Evolutionary conservation across 1,140 invertebrate species (phyloP).

Genomic region (Parapsyche elsis): DNA sequence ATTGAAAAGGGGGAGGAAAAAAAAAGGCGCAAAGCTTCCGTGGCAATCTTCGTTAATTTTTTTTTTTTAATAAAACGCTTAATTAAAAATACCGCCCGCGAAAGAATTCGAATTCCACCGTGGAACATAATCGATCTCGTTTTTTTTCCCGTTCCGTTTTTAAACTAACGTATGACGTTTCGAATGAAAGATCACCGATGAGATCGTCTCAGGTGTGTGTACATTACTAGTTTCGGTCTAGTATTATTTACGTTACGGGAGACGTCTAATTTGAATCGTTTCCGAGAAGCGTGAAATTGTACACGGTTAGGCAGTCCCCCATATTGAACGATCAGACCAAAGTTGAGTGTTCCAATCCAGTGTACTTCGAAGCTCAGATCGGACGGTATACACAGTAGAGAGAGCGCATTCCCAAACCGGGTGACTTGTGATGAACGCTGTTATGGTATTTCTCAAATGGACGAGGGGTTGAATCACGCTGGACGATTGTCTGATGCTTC

Average conservation of each 20-base stretch:
- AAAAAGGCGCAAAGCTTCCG: neutral
- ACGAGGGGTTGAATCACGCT: too few relatives aligned
- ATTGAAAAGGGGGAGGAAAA: neutral
- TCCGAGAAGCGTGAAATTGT: conserved; percentile 54
- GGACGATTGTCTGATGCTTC: too few relatives aligned
- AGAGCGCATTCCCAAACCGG: too few relatives aligned
- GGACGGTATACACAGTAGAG: too few relatives aligned
- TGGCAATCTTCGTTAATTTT: neutral
- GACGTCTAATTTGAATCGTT: conserved; percentile 52
- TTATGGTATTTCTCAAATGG: too few relatives aligned
- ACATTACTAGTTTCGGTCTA: neutral
- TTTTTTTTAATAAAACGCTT: conserved; percentile 13
- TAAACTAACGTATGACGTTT: neutral
- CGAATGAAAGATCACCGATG: conserved; percentile 5
- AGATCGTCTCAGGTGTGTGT: neutral
- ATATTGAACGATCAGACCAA: neutral
- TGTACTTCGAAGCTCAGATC: too few relatives aligned
- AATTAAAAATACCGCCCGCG: conserved; percentile 13
- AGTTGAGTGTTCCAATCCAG: too few relatives aligned
- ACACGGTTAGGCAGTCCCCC: neutral
- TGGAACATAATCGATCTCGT: conserved; percentile 17
- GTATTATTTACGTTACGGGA: conserved; percentile 28
- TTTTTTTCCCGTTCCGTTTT: too few relatives aligned
- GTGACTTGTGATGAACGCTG: too few relatives aligned
- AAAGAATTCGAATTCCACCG: conserved; percentile 1